phyloP scores from a whole-genome alignment of 2,797 vertebrate species.

The Oreortyx pictus region DNA sequence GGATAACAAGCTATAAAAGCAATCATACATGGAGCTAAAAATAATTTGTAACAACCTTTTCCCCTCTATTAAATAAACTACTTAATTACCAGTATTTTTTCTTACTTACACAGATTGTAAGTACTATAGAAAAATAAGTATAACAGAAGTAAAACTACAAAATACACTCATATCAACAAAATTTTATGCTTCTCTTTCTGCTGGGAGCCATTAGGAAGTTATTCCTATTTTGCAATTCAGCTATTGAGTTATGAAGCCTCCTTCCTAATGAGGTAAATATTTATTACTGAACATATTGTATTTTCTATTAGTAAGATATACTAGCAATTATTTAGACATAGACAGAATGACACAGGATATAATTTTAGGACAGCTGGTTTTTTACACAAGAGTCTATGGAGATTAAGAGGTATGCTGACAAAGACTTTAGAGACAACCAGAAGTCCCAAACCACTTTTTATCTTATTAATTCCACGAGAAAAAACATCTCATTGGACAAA shows the following conservation, averaged over 20 bases:
- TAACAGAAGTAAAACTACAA: background rate
- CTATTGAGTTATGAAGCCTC: background rate
- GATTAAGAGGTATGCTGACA: background rate
- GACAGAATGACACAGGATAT: background rate
- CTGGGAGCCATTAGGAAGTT: background rate
- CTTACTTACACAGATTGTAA: background rate
- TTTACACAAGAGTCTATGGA: background rate
- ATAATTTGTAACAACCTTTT: background rate
- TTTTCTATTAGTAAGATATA: background rate
- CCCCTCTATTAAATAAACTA: background rate
- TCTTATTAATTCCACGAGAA: background rate
- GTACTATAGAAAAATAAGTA: background rate
- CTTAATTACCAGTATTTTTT: background rate
- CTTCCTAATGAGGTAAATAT: background rate
- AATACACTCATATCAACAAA: background rate
- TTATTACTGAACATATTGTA: background rate
- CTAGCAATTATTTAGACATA: background rate
- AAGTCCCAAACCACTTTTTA: background rate
- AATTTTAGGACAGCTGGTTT: background rate
- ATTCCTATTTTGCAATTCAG: background rate
- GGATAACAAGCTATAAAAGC: background rate
- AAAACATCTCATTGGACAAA: background rate
- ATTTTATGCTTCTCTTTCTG: background rate
- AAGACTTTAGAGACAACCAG: background rate
- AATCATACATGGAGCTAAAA: background rate